Base-by-base conservation (phyloP, 2,888 invertebrate species). In the Amiota communis region DNA sequence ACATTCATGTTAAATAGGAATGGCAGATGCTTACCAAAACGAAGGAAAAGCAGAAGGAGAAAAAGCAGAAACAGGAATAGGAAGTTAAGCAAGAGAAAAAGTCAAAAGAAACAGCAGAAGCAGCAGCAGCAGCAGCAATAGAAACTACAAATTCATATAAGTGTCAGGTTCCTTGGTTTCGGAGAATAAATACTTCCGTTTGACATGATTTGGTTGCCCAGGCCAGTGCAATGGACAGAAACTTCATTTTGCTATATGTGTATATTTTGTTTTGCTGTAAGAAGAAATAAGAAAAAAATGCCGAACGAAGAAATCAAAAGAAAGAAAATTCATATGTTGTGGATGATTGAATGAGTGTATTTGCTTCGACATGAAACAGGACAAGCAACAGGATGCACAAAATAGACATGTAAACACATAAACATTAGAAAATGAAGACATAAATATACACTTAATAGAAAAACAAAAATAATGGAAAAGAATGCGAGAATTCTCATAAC, bases 151-250 rank as follows among this genome's bases (percentile, higher is more conserved):
- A 17, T 68, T 68, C 67, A 68, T 68, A 53, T 68, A 68, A 68
- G 67, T 68, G 67, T 68, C 67, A 68, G 53, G 67, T 68, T 68
- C 20, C 67, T 53, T 53, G 67, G 53, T 68, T 53, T 51, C 67
- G 53, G 17, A 56, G 63, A 17, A 70, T 70, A 70, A 49, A 59
- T 64, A 72, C 69, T 63, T 75, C 72, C 72, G 75, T 63, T 71
- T 72, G 72, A 73, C 72, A 75, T 75, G 72, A 71, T 72, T 72
- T 75, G 23, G 68, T 57, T 68, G 67, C 20, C 67, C 12, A 36
- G 11, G 63, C 17, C 63, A 36, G 63, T 13, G 3, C 23, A 36
- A 36, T 36, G 36, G 36, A 36, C 36, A 36, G 6, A 36, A 6
- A 36, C 36, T 36, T 36, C 6, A 36, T 36, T 36, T 36, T 36